Evolutionary conservation across 2,888 invertebrate species (phyloP), one percentile per base, ranked within the genome.

Genomic region (Taphrorychus bicolor): DNA sequence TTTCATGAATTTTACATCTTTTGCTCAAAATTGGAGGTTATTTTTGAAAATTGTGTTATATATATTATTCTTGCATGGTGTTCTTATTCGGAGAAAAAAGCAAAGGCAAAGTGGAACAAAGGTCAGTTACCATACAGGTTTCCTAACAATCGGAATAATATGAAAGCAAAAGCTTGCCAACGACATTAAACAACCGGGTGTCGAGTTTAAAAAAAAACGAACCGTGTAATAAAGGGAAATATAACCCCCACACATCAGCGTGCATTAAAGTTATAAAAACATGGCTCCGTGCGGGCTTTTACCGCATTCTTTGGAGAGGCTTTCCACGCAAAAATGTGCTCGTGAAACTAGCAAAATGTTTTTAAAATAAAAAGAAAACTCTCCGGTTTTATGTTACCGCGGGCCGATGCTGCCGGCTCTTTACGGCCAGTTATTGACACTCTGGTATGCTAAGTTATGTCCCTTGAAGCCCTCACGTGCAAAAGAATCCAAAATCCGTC

Each of bases 261-360:
- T 56, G 49, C 58, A 63, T 58, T 58, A 63, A 63, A 63, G 21
- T 49, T 41, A 56, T 63, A 63, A 57, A 63, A 63, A 63, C 51
- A 63, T 51, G 57, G 41, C 58, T 57, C 57, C 51, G 63, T 19
- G 48, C 51, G 18, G 23, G 19, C 17, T 63, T 58, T 58, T 52
- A 63, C 22, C 49, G 24, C 51, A 42, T 64, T 64, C 52, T 64
- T 64, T 52, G 17, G 52, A 58, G 57, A 42, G 40, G 40, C 58
- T 58, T 63, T 64, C 52, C 49, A 49, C 64, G 42, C 64, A 52
- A 17, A 58, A 64, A 57, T 58, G 64, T 21, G 58, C 19, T 64
- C 64, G 42, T 58, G 64, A 58, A 64, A 64, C 41, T 49, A 57
- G 51, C 18, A 63, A 57, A 57, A 52, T 49, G 52, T 64, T 58